Base-by-base conservation (phyloP, 2,888 invertebrate species). In the Eristalis arbustorum region DNA sequence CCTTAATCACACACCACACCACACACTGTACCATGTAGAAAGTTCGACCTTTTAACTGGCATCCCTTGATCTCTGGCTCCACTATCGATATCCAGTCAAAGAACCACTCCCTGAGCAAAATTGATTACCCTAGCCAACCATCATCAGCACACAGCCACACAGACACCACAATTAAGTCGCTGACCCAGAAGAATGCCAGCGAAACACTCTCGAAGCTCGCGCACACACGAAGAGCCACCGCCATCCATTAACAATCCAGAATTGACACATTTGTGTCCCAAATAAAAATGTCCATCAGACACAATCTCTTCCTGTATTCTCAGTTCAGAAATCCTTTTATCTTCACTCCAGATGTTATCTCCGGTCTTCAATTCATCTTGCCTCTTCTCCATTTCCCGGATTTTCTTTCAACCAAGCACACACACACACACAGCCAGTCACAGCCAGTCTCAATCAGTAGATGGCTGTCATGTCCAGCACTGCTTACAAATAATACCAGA, bases 401-500 rank as follows among this genome's bases (percentile, higher is more conserved):
- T 73, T 22, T 61, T 49, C 61, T 56, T 25, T 18, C 49, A n/a
- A 8, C 10, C 49, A n/a, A 13, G 5, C 42, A 42, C 42, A 42
- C 49, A 49, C 8, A 18, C 6, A 49, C 49, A 8, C 18, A 10
- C 8, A 18, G 18, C 2, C 18, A 49, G 18, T 69, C 18, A 10
- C 8, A 18, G 18, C 2, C 18, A 49, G 18, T 69, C 49, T 81
- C 68, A 85, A 85, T 85, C 84, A 81, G 76, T 68, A 80, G 57
- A 66, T 78, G 72, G 77, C 84, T 85, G 84, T 85, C 84, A 85
- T 85, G 84, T 85, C 61, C 76, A 64, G 77, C 73, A 81, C 68
- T 73, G 64, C 76, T 72, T 72, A 85, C 82, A 85, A 82, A 85
- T 85, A 82, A 81, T 81, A 63, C 76, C 67, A 75, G 59, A 42